Conservation (phyloP, 1,140 invertebrate genomes). For the Drosophila carrolli region DNA sequence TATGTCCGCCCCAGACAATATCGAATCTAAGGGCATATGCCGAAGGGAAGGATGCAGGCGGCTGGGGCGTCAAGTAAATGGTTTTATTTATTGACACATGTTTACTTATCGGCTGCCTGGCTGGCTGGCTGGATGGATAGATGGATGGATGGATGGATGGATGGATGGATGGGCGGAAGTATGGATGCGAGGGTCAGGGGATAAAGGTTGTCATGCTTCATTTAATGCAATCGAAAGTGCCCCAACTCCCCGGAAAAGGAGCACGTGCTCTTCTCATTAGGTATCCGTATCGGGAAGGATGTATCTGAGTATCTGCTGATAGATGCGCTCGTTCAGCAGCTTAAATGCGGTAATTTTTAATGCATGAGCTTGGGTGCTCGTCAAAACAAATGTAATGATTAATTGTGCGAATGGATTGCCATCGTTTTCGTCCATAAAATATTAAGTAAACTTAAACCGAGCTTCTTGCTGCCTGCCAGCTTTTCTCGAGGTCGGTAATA, state of each 20-base stretch:
- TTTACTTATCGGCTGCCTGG: conserved; percentile 60
- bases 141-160: not conserved
- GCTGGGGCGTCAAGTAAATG: conserved; percentile 60
- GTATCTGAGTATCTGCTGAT: conserved; percentile 27
- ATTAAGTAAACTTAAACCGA: conserved; percentile 15
- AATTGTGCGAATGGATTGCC: conserved; percentile 49
- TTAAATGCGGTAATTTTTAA: conserved; percentile 53
- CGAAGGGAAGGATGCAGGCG: conserved; percentile 16
- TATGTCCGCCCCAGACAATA: conserved; percentile 57
- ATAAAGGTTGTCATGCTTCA: conserved; percentile 73
- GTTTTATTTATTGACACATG: conserved; percentile 83
- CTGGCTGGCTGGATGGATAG: not conserved
- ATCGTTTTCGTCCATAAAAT: conserved; percentile 18
- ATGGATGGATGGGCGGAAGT: conserved; percentile 8
- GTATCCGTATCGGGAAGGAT: conserved; percentile 3
- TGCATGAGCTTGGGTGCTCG: conserved; percentile 38
- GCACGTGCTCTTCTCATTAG: conserved; percentile 48
- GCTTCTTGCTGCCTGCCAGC: not conserved
- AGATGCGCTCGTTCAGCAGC: conserved; percentile 45
- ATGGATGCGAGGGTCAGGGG: conserved; percentile 14
- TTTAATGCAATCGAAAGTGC: conserved; percentile 63
- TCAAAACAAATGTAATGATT: conserved; percentile 55
- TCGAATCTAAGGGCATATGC: not conserved
- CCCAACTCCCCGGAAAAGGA: conserved; percentile 15
- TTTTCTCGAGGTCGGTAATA: not conserved